A percentile compares a stretch with the other conserved stretches of the same genome.
Evolutionary conservation across 2,113 vertebrate species (phyloP).

Genomic region (Anhinga anhinga): DNA sequence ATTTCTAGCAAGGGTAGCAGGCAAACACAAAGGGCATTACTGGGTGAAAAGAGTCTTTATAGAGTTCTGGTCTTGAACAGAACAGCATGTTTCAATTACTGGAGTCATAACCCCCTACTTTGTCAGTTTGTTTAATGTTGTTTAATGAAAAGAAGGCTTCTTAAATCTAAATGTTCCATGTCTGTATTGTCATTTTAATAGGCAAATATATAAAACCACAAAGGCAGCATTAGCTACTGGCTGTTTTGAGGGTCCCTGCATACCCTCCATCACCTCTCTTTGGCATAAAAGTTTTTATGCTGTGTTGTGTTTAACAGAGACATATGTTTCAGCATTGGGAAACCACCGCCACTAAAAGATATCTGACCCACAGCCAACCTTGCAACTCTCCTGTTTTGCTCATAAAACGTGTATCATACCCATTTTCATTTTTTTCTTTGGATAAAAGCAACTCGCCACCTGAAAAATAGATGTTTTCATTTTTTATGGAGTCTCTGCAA

Average conservation of each 20-base stretch:
- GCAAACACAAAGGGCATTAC: constrained; percentile 62
- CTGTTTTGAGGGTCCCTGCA: constrained; percentile 2
- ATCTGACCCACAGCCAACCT: neutral
- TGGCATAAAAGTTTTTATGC: neutral
- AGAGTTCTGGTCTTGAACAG: constrained; percentile 60
- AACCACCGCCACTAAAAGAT: neutral
- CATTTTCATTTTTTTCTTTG: neutral
- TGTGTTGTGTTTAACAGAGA: neutral
- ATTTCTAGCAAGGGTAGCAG: constrained; percentile 42
- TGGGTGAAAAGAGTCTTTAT: constrained; percentile 66
- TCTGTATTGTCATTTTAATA: constrained; percentile 75
- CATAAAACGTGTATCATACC: neutral
- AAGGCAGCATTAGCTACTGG: constrained; percentile 63
- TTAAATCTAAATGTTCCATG: constrained; percentile 72
- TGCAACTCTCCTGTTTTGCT: neutral
- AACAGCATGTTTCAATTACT: constrained; percentile 78
- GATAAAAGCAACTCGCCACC: neutral
- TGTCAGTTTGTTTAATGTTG: constrained; percentile 70
- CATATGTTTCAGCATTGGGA: neutral
- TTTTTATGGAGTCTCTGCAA: neutral
- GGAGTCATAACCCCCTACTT: constrained; percentile 67
- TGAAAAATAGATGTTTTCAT: neutral
- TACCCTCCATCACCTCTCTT: neutral
- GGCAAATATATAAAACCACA: constrained; percentile 71
- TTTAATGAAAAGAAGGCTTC: constrained; percentile 74